phyloP scores from a whole-genome alignment of 2,113 vertebrate genomes.

The Nibea coibor region DNA sequence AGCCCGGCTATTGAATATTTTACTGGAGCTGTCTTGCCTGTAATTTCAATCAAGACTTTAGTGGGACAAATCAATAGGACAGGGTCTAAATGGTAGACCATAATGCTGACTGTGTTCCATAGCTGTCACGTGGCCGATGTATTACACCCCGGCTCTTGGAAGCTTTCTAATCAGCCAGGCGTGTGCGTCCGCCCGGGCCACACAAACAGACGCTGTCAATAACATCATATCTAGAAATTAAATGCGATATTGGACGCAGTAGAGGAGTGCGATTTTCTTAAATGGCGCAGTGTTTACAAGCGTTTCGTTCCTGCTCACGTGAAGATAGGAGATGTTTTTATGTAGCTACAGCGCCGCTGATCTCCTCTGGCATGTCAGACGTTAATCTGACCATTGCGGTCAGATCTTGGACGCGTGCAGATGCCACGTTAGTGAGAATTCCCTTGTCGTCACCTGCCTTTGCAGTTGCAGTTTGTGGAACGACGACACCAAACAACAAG shows the following conservation, averaged over 20 bases:
- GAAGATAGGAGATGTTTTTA: neutral
- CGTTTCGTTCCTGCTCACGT: neutral
- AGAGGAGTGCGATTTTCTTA: neutral
- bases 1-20: slow-evolving; percentile 62
- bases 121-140: slow-evolving; percentile 45
- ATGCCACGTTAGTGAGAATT: slow-evolving; percentile 44
- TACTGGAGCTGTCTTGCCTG: slow-evolving; percentile 53
- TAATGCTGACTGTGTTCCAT: slow-evolving; percentile 62
- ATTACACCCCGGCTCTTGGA: slow-evolving; percentile 34
- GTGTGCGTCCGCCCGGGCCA: neutral
- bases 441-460: slow-evolving; percentile 53
- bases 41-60: slow-evolving; percentile 73
- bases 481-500: slow-evolving; percentile 57
- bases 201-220: neutral
- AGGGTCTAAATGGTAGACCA: slow-evolving; percentile 56
- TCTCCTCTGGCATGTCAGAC: slow-evolving; percentile 16
- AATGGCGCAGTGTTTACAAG: neutral
- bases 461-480: slow-evolving; percentile 54
- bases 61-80: slow-evolving; percentile 73
- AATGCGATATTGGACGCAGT: slow-evolving; percentile 6
- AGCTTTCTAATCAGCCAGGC: slow-evolving; percentile 36
- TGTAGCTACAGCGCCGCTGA: neutral
- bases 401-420: neutral
- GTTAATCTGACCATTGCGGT: neutral
- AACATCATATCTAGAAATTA: neutral